Conservation (phyloP, 1,140 invertebrate genomes). For the Probaryconus sp. region DNA sequence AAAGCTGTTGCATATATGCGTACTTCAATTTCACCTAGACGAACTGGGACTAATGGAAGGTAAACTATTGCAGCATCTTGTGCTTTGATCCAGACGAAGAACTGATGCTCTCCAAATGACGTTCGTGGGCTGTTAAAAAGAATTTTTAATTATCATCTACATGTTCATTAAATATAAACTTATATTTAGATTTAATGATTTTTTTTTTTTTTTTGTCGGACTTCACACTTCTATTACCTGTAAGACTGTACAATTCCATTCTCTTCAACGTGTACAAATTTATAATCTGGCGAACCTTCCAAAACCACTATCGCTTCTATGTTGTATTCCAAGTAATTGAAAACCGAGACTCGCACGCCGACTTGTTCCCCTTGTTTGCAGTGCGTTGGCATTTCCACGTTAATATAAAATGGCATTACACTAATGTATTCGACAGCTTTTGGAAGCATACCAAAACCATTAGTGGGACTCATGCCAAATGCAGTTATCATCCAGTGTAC, state of each 20-base stretch:
- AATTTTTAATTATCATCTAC: no score
- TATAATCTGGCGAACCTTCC: constrained; percentile 89
- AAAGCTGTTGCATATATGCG: constrained; percentile 90
- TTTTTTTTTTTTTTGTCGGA: no score
- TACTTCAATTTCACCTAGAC: constrained; percentile 88
- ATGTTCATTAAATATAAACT: no score
- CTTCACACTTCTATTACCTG: no score
- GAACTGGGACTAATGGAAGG: constrained; percentile 92
- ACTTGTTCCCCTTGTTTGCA: constrained; percentile 95
- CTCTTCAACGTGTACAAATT: constrained; percentile 96
- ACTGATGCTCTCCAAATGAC: constrained; percentile 94
- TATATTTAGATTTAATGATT: no score
- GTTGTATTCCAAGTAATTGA: constrained; percentile 93
- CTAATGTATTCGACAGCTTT: constrained; percentile 89
- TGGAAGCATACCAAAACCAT: constrained; percentile 91
- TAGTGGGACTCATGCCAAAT: constrained; percentile 90
- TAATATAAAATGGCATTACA: constrained; percentile 94
- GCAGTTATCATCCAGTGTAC: constrained; percentile 96
- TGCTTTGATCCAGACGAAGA: constrained; percentile 91
- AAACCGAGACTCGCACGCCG: constrained; percentile 93
- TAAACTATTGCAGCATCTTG: constrained; percentile 90
- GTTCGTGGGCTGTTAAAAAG: constrained; percentile 83
- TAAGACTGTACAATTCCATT: constrained; percentile 91
- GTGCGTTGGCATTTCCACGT: constrained; percentile 92
- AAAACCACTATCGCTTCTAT: constrained; percentile 93